Percentiles rank a stretch among this genome's conserved stretches.
Conservation (phyloP, 2,888 invertebrate genomes). For the Pseudococcus jackbeardsleyi region DNA sequence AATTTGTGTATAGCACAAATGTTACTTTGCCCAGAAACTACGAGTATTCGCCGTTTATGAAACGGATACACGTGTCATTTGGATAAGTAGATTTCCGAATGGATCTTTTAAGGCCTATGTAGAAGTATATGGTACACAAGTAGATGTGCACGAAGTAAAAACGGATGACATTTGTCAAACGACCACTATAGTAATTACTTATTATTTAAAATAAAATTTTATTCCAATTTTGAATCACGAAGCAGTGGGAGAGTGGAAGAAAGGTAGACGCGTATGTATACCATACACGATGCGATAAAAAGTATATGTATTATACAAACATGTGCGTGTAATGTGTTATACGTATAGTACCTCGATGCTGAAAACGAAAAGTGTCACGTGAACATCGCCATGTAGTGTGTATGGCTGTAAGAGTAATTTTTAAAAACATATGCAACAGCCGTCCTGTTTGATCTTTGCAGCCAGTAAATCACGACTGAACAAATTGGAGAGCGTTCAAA, state of each 20-base stretch:
- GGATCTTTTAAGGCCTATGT: neutral
- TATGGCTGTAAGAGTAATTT: constrained; percentile 1
- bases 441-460: constrained; percentile 38
- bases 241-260: neutral
- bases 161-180: constrained; percentile 38
- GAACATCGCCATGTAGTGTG: neutral
- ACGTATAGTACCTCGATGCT: neutral
- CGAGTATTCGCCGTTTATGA: neutral
- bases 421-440: constrained; percentile 21
- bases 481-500: constrained; percentile 30
- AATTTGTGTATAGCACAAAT: neutral
- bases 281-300: neutral
- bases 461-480: constrained; percentile 2
- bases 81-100: constrained; percentile 11
- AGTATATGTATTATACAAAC: neutral
- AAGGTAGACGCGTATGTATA: neutral
- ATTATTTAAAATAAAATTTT: constrained; percentile 17
- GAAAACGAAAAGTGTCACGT: neutral
- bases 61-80: constrained; percentile 40
- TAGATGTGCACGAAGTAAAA: neutral
- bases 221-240: constrained; percentile 17
- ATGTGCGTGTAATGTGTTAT: neutral
- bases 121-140: no score
- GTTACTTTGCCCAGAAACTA: neutral
- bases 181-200: neutral